Evolutionary conservation across 2,113 vertebrate genomes (phyloP).

Genomic region (Bucco capensis): DNA sequence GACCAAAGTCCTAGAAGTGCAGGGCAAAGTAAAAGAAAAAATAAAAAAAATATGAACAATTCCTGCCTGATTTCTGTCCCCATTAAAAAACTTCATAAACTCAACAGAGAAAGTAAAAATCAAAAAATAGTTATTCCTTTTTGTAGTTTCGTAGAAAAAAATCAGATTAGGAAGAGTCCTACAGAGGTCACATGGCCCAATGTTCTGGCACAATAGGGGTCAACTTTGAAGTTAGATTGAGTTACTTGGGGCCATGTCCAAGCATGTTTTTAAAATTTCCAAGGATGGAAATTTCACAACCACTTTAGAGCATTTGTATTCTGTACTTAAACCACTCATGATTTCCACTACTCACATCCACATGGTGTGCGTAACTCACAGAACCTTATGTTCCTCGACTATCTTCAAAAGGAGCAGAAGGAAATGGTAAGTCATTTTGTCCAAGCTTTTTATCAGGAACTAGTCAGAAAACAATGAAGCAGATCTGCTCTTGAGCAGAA

Average conservation of each 20-base stretch:
- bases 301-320: neutral
- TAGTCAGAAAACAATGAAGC: neutral
- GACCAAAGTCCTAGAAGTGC: too few relatives aligned
- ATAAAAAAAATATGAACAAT: neutral
- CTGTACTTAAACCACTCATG: neutral
- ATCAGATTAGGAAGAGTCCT: neutral
- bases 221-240: neutral
- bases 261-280: neutral
- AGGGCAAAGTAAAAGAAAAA: neutral
- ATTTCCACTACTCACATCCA: neutral
- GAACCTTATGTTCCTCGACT: neutral
- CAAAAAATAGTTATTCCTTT: neutral
- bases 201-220: neutral
- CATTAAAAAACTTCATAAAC: neutral
- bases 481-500: neutral
- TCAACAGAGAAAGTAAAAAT: neutral
- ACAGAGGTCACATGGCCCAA: neutral
- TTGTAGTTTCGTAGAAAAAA: neutral
- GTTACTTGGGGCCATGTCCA: neutral
- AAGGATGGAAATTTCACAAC: neutral
- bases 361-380: accelerated
- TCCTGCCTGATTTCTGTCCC: neutral
- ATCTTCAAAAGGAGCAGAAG: neutral
- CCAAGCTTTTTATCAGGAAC: accelerated
- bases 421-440: neutral